Base-by-base conservation (phyloP, 1,140 invertebrate species). In the Drosophila biarmipes region DNA sequence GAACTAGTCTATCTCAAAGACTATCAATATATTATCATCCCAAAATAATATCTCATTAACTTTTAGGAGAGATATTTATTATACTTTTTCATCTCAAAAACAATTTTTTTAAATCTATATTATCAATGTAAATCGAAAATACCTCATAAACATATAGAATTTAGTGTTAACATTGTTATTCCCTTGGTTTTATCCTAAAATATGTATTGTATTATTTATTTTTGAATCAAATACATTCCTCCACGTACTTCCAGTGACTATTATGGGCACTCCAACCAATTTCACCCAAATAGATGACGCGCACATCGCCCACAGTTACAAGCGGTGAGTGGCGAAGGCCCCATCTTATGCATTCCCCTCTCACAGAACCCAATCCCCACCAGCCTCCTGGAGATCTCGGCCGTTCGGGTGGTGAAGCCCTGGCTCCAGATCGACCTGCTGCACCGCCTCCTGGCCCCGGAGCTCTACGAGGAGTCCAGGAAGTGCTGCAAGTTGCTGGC, bases 261-360 rank as follows among this genome's bases (percentile, higher is more conserved):
- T 90, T 19, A 91, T 91, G 90, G 90, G 90, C 17, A 90, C 87
- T 0, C 84, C 81, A 37, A 91, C 90, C 0, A 85, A 80, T 64
- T 91, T 91, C 19, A 82, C 80, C 0, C 72, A 90, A 59, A 63
- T 80, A 5, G 90, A 91, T 59, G 84, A 87, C 21, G 74, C 79
- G 0, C 69, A 87, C 45, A 91, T 91, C 31, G 90, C 90, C 35
- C 74, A 73, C 57, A 89, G 86, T 37, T 91, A 91, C 61, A 91
- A 90, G 27, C 38, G 85, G 90, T 91, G 53, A 80, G 78, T 74
- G 17, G 5, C 1, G 34, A 12, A 6, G 27, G 12, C 27, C 7
- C 4, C 19, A 21, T 3, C 53, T 17, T 15, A 8, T 4, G 5
- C 0, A 2, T 10, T 21, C 3, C 3, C 8, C 12, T 2, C 10